These are phyloP conservation scores for Phortica variegata DNA, from an alignment of 1,140 invertebrate species.

Conservation along the genomic window DNA sequence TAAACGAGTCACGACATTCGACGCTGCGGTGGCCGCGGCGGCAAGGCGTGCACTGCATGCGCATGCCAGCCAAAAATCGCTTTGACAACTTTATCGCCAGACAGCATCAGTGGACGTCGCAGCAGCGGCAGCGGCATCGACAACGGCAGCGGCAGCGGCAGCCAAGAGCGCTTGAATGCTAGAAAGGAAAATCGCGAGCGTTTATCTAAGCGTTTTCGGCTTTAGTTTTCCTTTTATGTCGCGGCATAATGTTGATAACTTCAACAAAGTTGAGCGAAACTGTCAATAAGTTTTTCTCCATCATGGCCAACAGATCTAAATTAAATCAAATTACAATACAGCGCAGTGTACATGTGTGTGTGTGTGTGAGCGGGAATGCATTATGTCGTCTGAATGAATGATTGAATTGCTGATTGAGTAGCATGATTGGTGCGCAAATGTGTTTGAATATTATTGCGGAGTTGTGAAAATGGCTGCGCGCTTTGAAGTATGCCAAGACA, in stretches of 20 bases:
- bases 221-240: too few relatives aligned
- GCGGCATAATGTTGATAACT: conserved; percentile 22
- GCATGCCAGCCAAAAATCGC: conserved; percentile 44
- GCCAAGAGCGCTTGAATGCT: conserved; percentile 11
- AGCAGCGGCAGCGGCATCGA: conserved; percentile 16
- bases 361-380: too few relatives aligned
- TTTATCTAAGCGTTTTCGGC: conserved; percentile 28
- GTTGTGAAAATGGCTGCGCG: too few relatives aligned
- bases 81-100: conserved; percentile 51
- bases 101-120: conserved; percentile 38
- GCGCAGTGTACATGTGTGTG: too few relatives aligned
- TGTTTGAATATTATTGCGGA: too few relatives aligned
- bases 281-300: conserved; percentile 31
- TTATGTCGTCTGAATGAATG: too few relatives aligned
- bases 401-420: too few relatives aligned
- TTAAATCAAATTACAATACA: conserved; percentile 48
- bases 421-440: too few relatives aligned
- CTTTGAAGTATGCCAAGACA: too few relatives aligned
- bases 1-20: conserved; percentile 54
- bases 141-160: conserved; percentile 22
- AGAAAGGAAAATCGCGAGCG: conserved; percentile 16
- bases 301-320: conserved; percentile 38
- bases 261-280: conserved; percentile 19
- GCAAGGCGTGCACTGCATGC: conserved; percentile 9
- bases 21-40: too few relatives aligned